Evolutionary conservation across 2,888 invertebrate species (phyloP).

Genomic region (Tipula lateralis): DNA sequence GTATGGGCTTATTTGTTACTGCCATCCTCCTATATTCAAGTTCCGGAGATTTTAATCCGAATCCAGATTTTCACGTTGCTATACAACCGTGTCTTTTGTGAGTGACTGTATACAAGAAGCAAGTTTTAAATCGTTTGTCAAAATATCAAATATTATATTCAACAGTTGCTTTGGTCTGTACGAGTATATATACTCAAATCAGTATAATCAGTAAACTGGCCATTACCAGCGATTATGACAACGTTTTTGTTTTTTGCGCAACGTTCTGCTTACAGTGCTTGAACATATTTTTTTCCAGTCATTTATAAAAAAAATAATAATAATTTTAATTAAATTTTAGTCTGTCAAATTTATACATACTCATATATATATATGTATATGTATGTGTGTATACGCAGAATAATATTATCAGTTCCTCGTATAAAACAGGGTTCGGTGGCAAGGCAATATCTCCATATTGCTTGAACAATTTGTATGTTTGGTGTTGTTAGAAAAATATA

Average conservation of each 20-base stretch:
- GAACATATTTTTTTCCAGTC: background rate
- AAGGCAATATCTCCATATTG: background rate
- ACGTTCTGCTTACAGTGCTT: background rate
- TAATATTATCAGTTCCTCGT: background rate
- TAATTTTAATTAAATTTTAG: slow-evolving; percentile 3
- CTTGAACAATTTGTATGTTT: background rate
- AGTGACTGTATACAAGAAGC: background rate
- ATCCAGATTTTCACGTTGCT: too few relatives aligned
- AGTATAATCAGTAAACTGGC: background rate
- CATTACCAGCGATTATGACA: background rate
- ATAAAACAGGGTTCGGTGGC: slow-evolving; percentile 3
- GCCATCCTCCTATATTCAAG: too few relatives aligned
- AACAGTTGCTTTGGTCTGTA: background rate
- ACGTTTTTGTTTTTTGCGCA: background rate
- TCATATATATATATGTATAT: too few relatives aligned
- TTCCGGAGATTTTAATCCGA: too few relatives aligned
- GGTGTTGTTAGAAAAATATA: background rate
- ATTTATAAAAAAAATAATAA: background rate
- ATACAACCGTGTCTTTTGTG: too few relatives aligned
- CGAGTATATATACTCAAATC: background rate
- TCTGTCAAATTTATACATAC: background rate
- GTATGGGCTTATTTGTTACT: too few relatives aligned
- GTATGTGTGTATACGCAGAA: background rate
- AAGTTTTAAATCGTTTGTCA: background rate
- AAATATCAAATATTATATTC: background rate